phyloP scores from a whole-genome alignment of 2,113 vertebrate species.

The Phocoena phocoena region DNA sequence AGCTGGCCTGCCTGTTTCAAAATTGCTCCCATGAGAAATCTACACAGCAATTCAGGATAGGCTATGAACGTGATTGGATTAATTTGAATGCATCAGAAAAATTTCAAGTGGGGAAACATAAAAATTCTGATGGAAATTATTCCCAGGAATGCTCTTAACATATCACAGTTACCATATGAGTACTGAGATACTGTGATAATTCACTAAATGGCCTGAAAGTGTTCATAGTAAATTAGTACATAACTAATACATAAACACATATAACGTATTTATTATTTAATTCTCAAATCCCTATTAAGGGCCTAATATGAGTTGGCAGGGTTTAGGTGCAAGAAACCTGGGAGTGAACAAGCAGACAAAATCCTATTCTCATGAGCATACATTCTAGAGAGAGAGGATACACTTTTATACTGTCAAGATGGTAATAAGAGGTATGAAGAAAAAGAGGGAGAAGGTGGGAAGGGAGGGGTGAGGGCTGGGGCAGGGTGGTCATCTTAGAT shows the following conservation, averaged over 20 bases:
- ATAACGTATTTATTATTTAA: constrained; percentile 9
- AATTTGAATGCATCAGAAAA: constrained; percentile 67
- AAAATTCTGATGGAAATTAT: constrained; percentile 59
- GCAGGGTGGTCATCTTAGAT: neutral
- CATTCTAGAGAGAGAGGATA: neutral
- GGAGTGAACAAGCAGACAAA: neutral
- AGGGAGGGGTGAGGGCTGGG: rapidly evolving
- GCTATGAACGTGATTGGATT: constrained; percentile 48
- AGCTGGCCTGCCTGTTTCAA: neutral
- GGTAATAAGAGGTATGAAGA: neutral
- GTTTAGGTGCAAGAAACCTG: neutral
- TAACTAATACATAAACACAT: constrained; percentile 9
- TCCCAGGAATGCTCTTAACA: constrained; percentile 50
- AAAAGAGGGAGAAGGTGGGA: neutral
- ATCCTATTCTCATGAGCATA: neutral
- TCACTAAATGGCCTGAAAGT: constrained; percentile 32
- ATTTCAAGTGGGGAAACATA: constrained; percentile 51
- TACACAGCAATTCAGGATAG: constrained; percentile 2
- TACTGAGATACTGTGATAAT: neutral
- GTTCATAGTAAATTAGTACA: neutral
- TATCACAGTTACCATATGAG: constrained; percentile 21
- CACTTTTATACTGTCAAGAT: neutral
- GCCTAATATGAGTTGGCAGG: neutral
- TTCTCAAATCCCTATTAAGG: neutral
- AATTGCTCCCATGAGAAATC: constrained; percentile 52